phyloP scores from a whole-genome alignment of 2,888 invertebrate species.

The Pasiphila rectangulata region DNA sequence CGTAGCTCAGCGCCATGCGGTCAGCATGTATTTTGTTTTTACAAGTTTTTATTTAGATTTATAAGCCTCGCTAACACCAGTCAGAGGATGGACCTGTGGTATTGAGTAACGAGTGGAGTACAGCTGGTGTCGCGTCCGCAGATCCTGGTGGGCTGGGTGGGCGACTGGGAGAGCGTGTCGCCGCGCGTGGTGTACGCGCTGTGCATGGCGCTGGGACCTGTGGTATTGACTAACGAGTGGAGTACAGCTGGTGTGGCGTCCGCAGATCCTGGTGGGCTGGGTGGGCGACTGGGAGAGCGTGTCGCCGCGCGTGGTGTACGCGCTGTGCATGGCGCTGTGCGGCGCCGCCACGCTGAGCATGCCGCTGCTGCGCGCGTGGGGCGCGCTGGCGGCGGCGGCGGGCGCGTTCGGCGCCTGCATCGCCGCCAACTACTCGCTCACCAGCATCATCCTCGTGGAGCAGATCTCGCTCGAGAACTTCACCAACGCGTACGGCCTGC shows the following conservation, averaged over 20 bases:
- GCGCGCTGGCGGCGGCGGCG: constrained; percentile 82
- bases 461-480: constrained; percentile 94
- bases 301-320: constrained; percentile 89
- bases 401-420: constrained; percentile 94
- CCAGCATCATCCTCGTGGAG: constrained; percentile 94
- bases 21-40: too few relatives aligned
- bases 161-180: constrained; percentile 90
- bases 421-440: constrained; percentile 94
- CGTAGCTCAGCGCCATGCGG: too few relatives aligned
- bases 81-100: too few relatives aligned
- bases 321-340: constrained; percentile 87
- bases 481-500: constrained; percentile 93
- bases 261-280: constrained; percentile 91
- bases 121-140: too few relatives aligned
- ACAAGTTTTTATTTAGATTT: too few relatives aligned
- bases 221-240: too few relatives aligned
- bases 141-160: constrained; percentile 92
- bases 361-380: constrained; percentile 82
- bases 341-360: constrained; percentile 84
- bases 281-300: constrained; percentile 91
- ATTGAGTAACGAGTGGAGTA: too few relatives aligned
- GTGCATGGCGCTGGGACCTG: constrained; percentile 87
- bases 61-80: too few relatives aligned
- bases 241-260: too few relatives aligned
- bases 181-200: constrained; percentile 89